These are phyloP conservation scores for Orthonevra nobilis DNA, from an alignment of 2,888 invertebrate genomes.

Conservation along the genomic window DNA sequence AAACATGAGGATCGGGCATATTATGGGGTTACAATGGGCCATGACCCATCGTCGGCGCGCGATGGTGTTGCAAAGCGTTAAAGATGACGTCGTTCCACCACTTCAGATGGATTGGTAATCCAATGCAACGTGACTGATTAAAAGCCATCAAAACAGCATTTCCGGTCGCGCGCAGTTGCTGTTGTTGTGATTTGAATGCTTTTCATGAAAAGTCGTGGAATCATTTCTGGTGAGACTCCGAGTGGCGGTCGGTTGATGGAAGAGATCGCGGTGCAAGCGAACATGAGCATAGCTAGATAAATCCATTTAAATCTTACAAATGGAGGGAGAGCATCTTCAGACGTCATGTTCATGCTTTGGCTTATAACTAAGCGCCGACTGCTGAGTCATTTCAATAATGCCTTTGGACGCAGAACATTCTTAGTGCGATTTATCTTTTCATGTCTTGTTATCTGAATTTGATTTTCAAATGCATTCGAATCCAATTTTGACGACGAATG, in stretches of 20 bases:
- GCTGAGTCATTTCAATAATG: constrained; percentile 28
- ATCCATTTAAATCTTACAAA: constrained; percentile 18
- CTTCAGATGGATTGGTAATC: background rate
- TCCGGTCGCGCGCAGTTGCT: constrained; percentile 19
- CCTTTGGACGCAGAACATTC: too few relatives aligned
- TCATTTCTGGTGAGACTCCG: background rate
- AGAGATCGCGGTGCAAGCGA: constrained; percentile 5
- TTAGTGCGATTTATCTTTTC: too few relatives aligned
- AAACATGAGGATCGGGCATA: constrained; percentile 36
- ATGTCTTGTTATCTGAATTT: too few relatives aligned
- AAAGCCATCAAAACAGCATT: constrained; percentile 31
- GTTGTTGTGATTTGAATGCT: background rate
- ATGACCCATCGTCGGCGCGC: constrained; percentile 17
- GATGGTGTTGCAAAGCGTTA: background rate
- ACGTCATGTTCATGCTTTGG: constrained; percentile 19
- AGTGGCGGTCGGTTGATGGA: background rate
- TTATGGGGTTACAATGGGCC: constrained; percentile 41
- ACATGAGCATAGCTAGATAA: constrained; percentile 34
- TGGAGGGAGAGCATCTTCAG: constrained; percentile 7
- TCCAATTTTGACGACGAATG: too few relatives aligned
- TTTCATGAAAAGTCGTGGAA: constrained; percentile 6
- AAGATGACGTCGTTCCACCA: background rate
- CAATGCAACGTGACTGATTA: constrained; percentile 29
- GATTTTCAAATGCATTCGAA: too few relatives aligned
- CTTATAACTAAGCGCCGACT: background rate